Evolutionary conservation across 2,797 vertebrate genomes (phyloP), one percentile per base, ranked within the genome.

Genomic region (Leucoraja ocellata): DNA sequence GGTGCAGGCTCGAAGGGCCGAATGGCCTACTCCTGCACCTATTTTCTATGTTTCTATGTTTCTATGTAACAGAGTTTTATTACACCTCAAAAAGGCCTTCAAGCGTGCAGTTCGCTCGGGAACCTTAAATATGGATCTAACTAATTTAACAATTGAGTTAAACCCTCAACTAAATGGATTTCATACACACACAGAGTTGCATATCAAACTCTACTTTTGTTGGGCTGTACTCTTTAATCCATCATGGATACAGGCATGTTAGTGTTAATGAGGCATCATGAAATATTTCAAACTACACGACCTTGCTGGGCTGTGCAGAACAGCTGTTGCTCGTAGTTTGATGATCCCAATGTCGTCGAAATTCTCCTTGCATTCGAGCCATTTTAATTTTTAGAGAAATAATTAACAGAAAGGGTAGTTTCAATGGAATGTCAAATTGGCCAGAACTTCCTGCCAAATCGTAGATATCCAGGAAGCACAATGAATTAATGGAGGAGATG

Each of bases 371-470:
- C 54, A 32, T 16, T 1, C 39, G 1, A 54, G 11, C 71, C 39
- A 71, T 25, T 74, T 92, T 54, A 76, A 76, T 92, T 46, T 92
- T 54, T 74, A 39, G 71, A 74, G 14, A 92, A 76, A 92, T 76
- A 54, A 92, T 92, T n/a, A 92, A 92, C 74, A 76, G 28, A 92
- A 92, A 76, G 71, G 68, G 71, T 16, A 58, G 36, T 76, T 91
- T 74, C 23, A 54, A 73, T 76, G 90, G 90, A 76, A 92, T 92
- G 13, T 68, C 90, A 92, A 92, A 92, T 54, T 74, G 90, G 39
- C 68, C 36, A 91, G 90, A 14, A 91, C 90, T 92, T 76, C 65
- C 68, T 92, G 71, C 90, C 90, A 92, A 74, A 76, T 39, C 71
- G 14, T 46, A 92, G 90, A 92, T 76, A 92, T 11, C 32, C 65